A percentile compares a stretch with the other conserved stretches of the same genome.
These are phyloP conservation scores for Scarus forsteni DNA, from an alignment of 2,797 vertebrate genomes.

Conservation along the genomic window DNA sequence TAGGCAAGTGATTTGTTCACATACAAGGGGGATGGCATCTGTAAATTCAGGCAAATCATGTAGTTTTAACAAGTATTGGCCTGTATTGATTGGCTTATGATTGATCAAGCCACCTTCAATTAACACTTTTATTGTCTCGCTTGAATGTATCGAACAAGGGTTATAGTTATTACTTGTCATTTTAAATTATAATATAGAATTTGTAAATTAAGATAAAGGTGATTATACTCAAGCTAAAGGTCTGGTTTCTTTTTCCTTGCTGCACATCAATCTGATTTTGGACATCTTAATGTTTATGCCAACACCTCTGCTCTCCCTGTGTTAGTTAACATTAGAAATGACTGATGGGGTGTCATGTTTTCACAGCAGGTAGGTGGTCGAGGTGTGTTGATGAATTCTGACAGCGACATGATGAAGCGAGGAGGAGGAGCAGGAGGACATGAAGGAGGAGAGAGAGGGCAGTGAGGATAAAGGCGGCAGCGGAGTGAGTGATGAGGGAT, in stretches of 20 bases:
- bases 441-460: conserved; percentile 17
- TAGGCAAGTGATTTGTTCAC: no score
- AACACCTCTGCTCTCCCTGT: conserved; percentile 31
- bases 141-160: background rate
- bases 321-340: conserved; percentile 44
- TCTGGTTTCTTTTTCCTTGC: background rate
- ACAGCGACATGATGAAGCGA: conserved; percentile 53
- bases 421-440: conserved; percentile 11
- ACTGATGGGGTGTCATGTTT: conserved; percentile 45
- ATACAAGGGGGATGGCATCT: no score
- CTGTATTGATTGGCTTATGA: no score
- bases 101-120: no score
- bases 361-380: conserved; percentile 21
- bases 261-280: conserved; percentile 14
- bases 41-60: no score
- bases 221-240: background rate
- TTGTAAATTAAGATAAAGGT: no score
- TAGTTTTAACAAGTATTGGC: no score
- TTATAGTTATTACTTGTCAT: background rate
- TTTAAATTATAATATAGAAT: background rate
- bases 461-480: conserved; percentile 10
- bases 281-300: conserved; percentile 17
- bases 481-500: conserved; percentile 62
- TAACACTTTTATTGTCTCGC: background rate
- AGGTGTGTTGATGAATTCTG: conserved; percentile 34